A percentile compares a stretch with the other conserved stretches of the same genome.
Conservation (phyloP, 23 tunicate species). For the Styela clava region DNA sequence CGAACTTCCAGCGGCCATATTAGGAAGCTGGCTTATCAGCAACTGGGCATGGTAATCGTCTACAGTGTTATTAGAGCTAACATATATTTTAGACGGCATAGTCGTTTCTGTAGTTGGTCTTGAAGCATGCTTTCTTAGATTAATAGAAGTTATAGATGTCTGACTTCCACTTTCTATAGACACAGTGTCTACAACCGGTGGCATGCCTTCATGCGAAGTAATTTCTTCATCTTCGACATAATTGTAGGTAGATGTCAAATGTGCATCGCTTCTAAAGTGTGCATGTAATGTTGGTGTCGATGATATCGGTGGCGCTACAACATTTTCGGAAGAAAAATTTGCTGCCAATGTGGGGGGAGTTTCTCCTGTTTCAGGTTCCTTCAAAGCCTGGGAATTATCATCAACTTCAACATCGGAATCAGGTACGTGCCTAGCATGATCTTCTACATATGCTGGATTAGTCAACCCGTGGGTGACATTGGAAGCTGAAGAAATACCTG, state of each 20-base stretch:
- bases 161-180: background rate
- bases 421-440: background rate
- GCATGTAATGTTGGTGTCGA: background rate
- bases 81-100: background rate
- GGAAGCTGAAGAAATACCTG: no score
- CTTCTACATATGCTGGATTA: background rate
- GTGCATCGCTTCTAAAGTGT: background rate
- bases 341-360: background rate
- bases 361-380: conserved; percentile 32
- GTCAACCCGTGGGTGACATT: background rate
- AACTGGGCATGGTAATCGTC: background rate
- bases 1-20: conserved; percentile 4
- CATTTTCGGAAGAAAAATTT: background rate
- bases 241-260: background rate
- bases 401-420: background rate
- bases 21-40: background rate
- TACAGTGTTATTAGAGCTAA: background rate
- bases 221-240: background rate
- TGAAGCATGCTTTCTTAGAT: background rate
- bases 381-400: background rate
- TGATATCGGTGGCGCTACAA: background rate
- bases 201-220: background rate
- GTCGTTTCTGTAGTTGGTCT: background rate
- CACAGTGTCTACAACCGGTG: background rate
- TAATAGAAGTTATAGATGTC: background rate